These are phyloP conservation scores for Oscheius sp. DNA, from an alignment of 2,888 invertebrate genomes.

Conservation along the genomic window DNA sequence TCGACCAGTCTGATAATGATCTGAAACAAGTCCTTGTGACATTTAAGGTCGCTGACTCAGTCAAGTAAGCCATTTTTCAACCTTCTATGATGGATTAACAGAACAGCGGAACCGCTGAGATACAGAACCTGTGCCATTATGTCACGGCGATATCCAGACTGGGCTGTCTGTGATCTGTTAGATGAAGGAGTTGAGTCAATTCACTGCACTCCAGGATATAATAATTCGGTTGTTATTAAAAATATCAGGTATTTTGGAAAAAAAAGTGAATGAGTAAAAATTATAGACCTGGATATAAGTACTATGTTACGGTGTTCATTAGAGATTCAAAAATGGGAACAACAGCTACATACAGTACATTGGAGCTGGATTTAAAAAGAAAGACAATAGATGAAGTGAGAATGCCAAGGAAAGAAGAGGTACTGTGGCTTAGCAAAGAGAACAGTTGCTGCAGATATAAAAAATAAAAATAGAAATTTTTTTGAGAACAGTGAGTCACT, in stretches of 20 bases:
- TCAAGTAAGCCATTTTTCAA: slow-evolving; percentile 28
- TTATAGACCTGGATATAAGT: slow-evolving; percentile 39
- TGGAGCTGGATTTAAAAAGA: slow-evolving; percentile 39
- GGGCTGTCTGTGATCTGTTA: slow-evolving; percentile 57
- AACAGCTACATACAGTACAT: slow-evolving; percentile 46
- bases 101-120: slow-evolving; percentile 30
- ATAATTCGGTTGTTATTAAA: slow-evolving; percentile 45
- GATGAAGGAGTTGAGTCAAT: slow-evolving; percentile 58
- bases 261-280: neutral
- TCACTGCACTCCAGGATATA: slow-evolving; percentile 55
- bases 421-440: neutral
- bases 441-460: slow-evolving; percentile 25
- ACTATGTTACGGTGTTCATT: slow-evolving; percentile 55
- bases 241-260: slow-evolving; percentile 35
- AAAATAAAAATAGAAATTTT: too few species aligned
- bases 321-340: slow-evolving; percentile 50
- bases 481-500: too few species aligned
- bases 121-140: slow-evolving; percentile 58
- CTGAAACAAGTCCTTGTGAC: slow-evolving; percentile 35
- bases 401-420: slow-evolving; percentile 21
- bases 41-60: slow-evolving; percentile 45
- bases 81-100: neutral
- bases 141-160: slow-evolving; percentile 42
- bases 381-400: slow-evolving; percentile 31
- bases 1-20: slow-evolving; percentile 28